These are phyloP conservation scores for Eupithecia subfuscata DNA, from an alignment of 2,888 invertebrate genomes.

Conservation along the genomic window DNA sequence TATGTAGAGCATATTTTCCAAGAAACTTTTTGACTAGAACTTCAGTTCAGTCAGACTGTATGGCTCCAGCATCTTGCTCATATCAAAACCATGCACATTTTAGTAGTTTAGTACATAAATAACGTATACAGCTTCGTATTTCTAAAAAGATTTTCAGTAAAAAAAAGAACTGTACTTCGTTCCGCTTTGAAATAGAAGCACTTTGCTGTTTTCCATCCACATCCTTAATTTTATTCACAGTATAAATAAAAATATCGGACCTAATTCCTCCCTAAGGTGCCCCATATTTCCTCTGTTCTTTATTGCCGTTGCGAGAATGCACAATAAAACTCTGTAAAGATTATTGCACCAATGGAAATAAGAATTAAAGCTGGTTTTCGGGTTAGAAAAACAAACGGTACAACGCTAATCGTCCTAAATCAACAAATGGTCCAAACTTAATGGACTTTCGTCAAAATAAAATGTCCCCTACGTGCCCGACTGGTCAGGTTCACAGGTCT, in stretches of 20 bases:
- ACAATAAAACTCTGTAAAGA: constrained; percentile 38
- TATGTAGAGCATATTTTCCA: background rate
- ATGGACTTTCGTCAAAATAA: constrained; percentile 58
- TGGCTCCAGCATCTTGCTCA: background rate
- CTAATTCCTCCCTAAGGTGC: constrained; percentile 38
- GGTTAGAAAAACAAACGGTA: constrained; percentile 51
- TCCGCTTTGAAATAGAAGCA: constrained; percentile 18
- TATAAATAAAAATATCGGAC: constrained; percentile 39
- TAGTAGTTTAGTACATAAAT: background rate
- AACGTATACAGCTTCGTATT: background rate
- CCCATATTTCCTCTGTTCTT: constrained; percentile 38
- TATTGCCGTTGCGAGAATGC: constrained; percentile 34
- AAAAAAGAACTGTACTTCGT: background rate
- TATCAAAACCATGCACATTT: background rate
- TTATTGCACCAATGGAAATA: constrained; percentile 44
- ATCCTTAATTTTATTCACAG: constrained; percentile 38
- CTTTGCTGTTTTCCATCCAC: constrained; percentile 23
- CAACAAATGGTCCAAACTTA: constrained; percentile 55
- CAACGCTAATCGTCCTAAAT: constrained; percentile 52
- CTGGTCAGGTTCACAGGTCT: constrained; percentile 47
- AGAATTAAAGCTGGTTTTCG: constrained; percentile 47
- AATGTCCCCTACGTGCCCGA: constrained; percentile 52
- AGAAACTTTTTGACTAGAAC: background rate
- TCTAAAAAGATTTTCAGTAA: background rate
- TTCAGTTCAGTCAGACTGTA: background rate